phyloP scores from a whole-genome alignment of 2,888 invertebrate species.

The Epinotia brunnichana region DNA sequence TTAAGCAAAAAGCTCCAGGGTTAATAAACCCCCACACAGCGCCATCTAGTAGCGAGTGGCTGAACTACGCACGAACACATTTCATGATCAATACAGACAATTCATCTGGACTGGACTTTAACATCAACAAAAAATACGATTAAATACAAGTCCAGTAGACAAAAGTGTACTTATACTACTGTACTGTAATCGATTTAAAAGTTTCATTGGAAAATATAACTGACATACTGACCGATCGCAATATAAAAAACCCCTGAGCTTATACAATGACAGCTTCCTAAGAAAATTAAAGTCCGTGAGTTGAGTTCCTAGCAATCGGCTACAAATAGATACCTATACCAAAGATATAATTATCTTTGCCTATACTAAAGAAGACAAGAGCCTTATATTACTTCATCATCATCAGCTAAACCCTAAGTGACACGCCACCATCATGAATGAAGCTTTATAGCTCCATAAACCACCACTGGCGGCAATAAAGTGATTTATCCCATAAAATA shows the following conservation, averaged over 20 bases:
- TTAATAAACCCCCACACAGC: conserved; percentile 36
- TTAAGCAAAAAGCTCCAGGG: neutral
- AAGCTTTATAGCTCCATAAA: conserved; percentile 72
- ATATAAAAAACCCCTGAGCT: neutral
- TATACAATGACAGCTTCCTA: neutral
- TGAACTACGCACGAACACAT: conserved; percentile 35
- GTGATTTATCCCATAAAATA: conserved; percentile 79
- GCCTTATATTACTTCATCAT: conserved; percentile 18
- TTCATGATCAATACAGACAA: conserved; percentile 20
- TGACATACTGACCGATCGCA: neutral
- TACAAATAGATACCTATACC: neutral
- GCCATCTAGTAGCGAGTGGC: conserved; percentile 70
- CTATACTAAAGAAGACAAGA: conserved; percentile 7
- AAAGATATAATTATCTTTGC: too few relatives aligned
- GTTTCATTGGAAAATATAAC: too few relatives aligned
- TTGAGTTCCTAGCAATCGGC: neutral
- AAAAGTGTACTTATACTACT: too few relatives aligned
- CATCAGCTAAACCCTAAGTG: conserved; percentile 39
- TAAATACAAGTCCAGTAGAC: neutral
- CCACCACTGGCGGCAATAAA: conserved; percentile 74
- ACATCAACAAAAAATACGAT: neutral
- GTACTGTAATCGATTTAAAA: too few relatives aligned
- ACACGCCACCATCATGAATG: conserved; percentile 61
- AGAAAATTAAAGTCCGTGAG: neutral
- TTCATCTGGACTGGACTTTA: neutral